These are phyloP conservation scores for Malurus splendens DNA, from an alignment of 2,797 vertebrate genomes.

Conservation along the genomic window DNA sequence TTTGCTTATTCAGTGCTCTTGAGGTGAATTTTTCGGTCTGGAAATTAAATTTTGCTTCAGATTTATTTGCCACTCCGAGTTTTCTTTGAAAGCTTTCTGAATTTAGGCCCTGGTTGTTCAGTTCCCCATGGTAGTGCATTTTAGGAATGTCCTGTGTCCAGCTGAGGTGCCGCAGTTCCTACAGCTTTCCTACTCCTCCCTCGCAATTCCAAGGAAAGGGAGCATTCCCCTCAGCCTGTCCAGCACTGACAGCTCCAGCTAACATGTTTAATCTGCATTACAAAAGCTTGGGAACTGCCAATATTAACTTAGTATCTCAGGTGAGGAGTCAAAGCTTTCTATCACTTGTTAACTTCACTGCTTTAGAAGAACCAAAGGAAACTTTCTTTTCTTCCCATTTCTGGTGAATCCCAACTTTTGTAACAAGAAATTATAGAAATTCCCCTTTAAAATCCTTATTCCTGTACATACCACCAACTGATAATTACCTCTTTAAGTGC, in stretches of 20 bases:
- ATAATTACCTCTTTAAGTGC: neutral
- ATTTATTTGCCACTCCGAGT: neutral
- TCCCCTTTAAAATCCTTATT: neutral
- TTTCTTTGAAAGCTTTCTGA: neutral
- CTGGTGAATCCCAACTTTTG: neutral
- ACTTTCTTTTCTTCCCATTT: rapidly evolving
- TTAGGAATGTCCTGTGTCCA: neutral
- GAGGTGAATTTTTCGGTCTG: neutral
- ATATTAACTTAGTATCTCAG: neutral
- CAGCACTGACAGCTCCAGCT: neutral
- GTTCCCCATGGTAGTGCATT: neutral
- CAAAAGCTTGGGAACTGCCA: neutral
- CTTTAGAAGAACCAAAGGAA: neutral
- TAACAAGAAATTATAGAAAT: neutral
- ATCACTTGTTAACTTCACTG: neutral
- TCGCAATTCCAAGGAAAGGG: neutral
- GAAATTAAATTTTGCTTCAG: neutral
- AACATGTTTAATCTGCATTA: neutral
- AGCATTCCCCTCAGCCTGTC: neutral
- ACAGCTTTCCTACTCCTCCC: neutral
- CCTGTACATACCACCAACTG: neutral
- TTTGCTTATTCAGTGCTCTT: neutral
- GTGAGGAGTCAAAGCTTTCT: neutral
- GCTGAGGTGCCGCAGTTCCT: neutral
- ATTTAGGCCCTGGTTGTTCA: neutral